A percentile compares a stretch with the other conserved stretches of the same genome.
Evolutionary conservation across 1,140 invertebrate genomes (phyloP).

Genomic region (Pogonomyrmex californicus): DNA sequence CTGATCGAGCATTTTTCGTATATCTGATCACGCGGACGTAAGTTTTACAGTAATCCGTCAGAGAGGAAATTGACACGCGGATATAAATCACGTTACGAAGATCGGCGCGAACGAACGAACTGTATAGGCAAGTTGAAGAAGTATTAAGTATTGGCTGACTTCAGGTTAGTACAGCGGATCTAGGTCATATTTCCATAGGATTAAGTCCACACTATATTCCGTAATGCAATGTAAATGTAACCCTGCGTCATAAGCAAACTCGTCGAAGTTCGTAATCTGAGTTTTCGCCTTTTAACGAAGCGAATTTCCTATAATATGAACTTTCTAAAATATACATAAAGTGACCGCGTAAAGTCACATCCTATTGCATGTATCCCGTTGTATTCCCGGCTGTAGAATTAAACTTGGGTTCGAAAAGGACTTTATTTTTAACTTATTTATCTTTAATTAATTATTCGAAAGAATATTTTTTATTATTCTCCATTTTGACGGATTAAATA

Average conservation of each 20-base stretch:
- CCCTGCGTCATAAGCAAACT: constrained; percentile 4
- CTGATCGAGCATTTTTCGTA: constrained; percentile 41
- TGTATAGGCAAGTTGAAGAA: constrained; percentile 2
- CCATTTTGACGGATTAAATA: not conserved
- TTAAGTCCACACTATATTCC: constrained; percentile 10
- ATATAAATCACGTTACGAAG: constrained; percentile 43
- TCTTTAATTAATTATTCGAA: not conserved
- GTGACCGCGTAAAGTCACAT: not conserved
- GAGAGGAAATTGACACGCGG: constrained; percentile 22
- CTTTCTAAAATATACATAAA: constrained; percentile 4
- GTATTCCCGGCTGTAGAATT: not conserved
- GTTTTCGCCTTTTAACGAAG: constrained; percentile 19
- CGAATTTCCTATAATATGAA: not conserved
- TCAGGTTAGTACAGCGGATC: constrained; percentile 12
- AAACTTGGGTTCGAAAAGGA: not conserved
- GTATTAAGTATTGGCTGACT: constrained; percentile 41
- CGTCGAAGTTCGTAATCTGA: constrained; percentile 43
- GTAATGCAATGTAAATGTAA: constrained; percentile 54
- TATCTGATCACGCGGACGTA: constrained; percentile 39
- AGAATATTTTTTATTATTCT: not conserved
- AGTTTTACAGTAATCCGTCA: constrained; percentile 49
- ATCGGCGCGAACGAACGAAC: not conserved
- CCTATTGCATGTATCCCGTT: not conserved
- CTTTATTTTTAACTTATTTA: not conserved
- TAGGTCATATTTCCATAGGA: constrained; percentile 41